A percentile compares a stretch with the other conserved stretches of the same genome.
Conservation (phyloP, 1,140 invertebrate genomes). For the Drosophila tristis region DNA sequence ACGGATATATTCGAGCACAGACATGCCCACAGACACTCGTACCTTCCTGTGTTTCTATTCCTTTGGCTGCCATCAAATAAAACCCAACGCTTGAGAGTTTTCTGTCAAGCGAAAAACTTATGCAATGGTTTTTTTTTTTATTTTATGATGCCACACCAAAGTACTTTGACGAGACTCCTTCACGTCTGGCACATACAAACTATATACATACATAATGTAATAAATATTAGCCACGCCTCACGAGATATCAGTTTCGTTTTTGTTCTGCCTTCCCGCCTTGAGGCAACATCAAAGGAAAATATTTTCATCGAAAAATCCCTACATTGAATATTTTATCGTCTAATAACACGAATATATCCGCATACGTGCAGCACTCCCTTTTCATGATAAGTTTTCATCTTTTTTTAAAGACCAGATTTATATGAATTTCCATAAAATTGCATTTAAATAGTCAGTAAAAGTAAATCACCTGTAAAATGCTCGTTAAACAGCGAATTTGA, state of each 20-base stretch:
- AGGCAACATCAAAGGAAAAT: conserved; percentile 45
- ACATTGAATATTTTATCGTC: neutral
- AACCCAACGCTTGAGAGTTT: conserved; percentile 46
- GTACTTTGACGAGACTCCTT: conserved; percentile 27
- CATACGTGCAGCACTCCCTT: no score
- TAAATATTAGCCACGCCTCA: conserved; percentile 36
- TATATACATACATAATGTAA: conserved; percentile 33
- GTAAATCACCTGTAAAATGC: no score
- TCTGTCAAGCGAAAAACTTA: conserved; percentile 51
- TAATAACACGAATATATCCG: no score
- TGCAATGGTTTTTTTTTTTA: conserved; percentile 34
- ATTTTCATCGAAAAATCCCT: conserved; percentile 25
- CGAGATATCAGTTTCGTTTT: conserved; percentile 19
- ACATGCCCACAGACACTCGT: conserved; percentile 21
- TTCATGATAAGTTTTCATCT: no score
- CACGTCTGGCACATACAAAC: conserved; percentile 7
- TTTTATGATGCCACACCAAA: conserved; percentile 41
- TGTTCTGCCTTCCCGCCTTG: neutral
- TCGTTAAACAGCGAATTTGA: no score
- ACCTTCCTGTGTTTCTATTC: conserved; percentile 14
- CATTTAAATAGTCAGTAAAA: no score
- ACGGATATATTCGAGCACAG: conserved; percentile 8
- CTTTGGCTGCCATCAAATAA: conserved; percentile 32
- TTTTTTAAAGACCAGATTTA: no score
- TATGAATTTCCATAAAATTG: no score